Percentiles rank a stretch among this genome's conserved stretches.
phyloP scores from a whole-genome alignment of 2,888 invertebrate species.

The Orthosia incerta region DNA sequence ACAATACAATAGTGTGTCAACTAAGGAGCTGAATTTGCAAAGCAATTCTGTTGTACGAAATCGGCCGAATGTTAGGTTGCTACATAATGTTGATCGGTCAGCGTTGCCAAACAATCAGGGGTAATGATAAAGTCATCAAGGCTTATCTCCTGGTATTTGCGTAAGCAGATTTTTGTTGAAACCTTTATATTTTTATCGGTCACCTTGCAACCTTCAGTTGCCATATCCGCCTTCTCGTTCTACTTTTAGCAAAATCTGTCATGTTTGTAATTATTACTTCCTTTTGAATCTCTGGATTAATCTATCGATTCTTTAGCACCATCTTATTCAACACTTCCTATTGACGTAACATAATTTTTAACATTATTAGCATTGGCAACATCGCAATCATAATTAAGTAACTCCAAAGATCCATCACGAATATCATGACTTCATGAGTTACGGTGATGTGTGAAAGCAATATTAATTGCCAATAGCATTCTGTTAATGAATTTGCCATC shows the following conservation, averaged over 20 bases:
- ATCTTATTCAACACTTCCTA: constrained; percentile 41
- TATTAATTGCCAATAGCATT: constrained; percentile 44
- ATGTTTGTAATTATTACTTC: background rate
- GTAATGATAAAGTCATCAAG: constrained; percentile 59
- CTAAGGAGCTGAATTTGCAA: constrained; percentile 74
- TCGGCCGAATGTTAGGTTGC: constrained; percentile 57
- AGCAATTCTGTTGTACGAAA: constrained; percentile 63
- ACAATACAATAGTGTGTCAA: constrained; percentile 81
- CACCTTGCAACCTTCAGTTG: constrained; percentile 1
- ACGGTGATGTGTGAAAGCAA: constrained; percentile 53
- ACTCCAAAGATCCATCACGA: constrained; percentile 51
- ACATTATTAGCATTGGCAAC: constrained; percentile 36
- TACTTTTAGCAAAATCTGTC: background rate
- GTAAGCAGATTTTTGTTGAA: constrained; percentile 31
- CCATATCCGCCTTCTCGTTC: background rate
- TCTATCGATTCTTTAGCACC: background rate
- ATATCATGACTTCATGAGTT: constrained; percentile 42
- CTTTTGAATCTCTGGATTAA: constrained; percentile 7
- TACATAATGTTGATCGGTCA: constrained; percentile 46
- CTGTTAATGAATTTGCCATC: constrained; percentile 37
- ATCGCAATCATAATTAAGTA: constrained; percentile 46
- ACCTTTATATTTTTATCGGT: constrained; percentile 16
- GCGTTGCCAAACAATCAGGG: constrained; percentile 50
- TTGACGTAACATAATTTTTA: constrained; percentile 42
- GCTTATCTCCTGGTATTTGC: constrained; percentile 42